Percentiles rank a stretch among this genome's conserved stretches.
These are phyloP conservation scores for Pseudois nayaur DNA, from an alignment of 2,113 vertebrate species.

Conservation along the genomic window DNA sequence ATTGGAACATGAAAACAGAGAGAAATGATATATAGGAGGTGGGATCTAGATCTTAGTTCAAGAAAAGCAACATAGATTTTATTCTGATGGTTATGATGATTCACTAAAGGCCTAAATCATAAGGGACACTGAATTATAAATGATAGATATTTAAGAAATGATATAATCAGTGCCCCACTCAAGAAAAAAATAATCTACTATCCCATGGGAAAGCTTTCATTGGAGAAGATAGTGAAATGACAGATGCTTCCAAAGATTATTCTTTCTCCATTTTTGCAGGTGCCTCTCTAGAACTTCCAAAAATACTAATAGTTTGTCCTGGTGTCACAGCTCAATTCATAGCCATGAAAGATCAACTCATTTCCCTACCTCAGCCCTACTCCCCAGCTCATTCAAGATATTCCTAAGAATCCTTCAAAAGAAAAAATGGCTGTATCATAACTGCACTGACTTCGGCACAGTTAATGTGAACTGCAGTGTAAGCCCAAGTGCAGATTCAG, in stretches of 20 bases:
- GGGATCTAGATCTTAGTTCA: background rate
- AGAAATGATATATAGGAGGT: background rate
- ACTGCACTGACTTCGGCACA: background rate
- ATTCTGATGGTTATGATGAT: background rate
- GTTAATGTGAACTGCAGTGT: background rate
- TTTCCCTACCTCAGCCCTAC: fast-evolving
- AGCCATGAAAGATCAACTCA: background rate
- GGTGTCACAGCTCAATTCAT: background rate
- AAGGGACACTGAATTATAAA: background rate
- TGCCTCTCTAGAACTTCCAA: background rate
- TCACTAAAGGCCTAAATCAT: background rate
- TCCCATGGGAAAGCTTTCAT: background rate
- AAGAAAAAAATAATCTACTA: background rate
- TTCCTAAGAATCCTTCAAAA: background rate
- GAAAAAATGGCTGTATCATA: background rate
- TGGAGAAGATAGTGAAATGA: background rate
- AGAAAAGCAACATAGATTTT: background rate
- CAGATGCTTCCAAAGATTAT: background rate
- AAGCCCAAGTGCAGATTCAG: background rate
- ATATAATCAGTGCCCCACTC: background rate
- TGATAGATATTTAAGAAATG: background rate
- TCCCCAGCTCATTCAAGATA: background rate
- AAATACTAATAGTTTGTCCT: background rate
- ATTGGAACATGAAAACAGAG: background rate
- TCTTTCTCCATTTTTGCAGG: background rate